These are phyloP conservation scores for Synergus laeviventris DNA, from an alignment of 2,888 invertebrate genomes.

Conservation along the genomic window DNA sequence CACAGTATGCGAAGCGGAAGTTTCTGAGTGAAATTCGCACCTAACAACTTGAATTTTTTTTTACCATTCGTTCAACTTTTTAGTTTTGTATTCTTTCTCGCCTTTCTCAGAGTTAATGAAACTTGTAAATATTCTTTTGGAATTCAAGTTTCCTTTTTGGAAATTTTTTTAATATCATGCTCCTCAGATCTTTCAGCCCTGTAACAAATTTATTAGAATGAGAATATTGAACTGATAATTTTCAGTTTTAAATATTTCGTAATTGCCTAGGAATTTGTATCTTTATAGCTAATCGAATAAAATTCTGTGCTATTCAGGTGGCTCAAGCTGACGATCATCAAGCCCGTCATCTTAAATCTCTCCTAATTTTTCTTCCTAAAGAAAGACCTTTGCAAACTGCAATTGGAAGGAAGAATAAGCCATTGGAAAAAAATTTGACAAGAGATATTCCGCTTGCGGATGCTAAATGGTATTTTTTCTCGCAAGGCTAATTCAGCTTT, in stretches of 20 bases:
- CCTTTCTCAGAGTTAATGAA: neutral
- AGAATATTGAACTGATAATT: no score
- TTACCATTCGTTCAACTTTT: neutral
- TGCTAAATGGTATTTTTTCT: constrained; percentile 30
- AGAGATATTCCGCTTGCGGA: neutral
- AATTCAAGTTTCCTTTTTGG: neutral
- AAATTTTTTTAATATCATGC: neutral
- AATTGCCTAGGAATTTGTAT: neutral
- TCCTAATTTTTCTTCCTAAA: neutral
- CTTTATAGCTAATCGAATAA: neutral
- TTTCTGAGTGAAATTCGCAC: constrained; percentile 31
- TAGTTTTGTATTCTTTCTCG: neutral
- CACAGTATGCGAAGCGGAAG: constrained; percentile 24
- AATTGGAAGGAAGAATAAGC: neutral
- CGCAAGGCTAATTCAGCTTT: constrained; percentile 9
- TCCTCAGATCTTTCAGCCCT: neutral
- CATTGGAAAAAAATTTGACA: constrained; percentile 11
- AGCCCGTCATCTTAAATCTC: constrained; percentile 2
- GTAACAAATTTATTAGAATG: no score
- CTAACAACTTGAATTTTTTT: constrained; percentile 30
- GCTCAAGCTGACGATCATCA: neutral
- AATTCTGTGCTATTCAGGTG: neutral
- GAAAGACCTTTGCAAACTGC: neutral
- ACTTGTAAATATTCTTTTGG: constrained; percentile 24
- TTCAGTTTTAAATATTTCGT: neutral